A percentile compares a stretch with the other conserved stretches of the same genome.
These are phyloP conservation scores for Eupleurogrammus muticus DNA, from an alignment of 2,797 vertebrate species.

Conservation along the genomic window DNA sequence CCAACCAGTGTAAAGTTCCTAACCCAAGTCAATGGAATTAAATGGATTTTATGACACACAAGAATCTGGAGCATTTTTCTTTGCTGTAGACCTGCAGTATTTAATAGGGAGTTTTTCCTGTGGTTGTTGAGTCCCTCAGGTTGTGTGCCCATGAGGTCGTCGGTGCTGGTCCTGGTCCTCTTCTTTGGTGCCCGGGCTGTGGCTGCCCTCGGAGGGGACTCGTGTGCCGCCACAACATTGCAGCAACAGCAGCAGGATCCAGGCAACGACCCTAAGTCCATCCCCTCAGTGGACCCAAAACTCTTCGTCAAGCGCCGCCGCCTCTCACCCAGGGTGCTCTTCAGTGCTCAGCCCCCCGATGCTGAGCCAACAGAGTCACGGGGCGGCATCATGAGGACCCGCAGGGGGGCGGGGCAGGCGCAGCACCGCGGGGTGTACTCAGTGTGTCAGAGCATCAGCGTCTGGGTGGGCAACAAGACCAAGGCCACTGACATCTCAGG, in stretches of 20 bases:
- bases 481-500: conserved; percentile 96
- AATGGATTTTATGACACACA: neutral
- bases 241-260: conserved; percentile 60
- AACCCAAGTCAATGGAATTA: neutral
- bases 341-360: conserved; percentile 90
- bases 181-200: conserved; percentile 92
- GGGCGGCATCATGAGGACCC: conserved; percentile 72
- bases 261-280: conserved; percentile 34
- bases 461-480: conserved; percentile 97
- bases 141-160: conserved; percentile 92
- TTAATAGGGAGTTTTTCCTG: neutral
- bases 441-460: conserved; percentile 94
- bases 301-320: conserved; percentile 90
- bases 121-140: conserved; percentile 53
- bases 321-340: conserved; percentile 91
- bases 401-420: conserved; percentile 83
- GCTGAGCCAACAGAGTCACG: conserved; percentile 71
- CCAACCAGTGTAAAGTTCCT: conserved; percentile 5
- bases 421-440: conserved; percentile 94
- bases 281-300: conserved; percentile 89
- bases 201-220: conserved; percentile 86
- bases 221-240: conserved; percentile 49
- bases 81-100: conserved; percentile 5
- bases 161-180: conserved; percentile 93
- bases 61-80: neutral